phyloP scores from a whole-genome alignment of 2,113 vertebrate genomes.

The Petroica traversi region DNA sequence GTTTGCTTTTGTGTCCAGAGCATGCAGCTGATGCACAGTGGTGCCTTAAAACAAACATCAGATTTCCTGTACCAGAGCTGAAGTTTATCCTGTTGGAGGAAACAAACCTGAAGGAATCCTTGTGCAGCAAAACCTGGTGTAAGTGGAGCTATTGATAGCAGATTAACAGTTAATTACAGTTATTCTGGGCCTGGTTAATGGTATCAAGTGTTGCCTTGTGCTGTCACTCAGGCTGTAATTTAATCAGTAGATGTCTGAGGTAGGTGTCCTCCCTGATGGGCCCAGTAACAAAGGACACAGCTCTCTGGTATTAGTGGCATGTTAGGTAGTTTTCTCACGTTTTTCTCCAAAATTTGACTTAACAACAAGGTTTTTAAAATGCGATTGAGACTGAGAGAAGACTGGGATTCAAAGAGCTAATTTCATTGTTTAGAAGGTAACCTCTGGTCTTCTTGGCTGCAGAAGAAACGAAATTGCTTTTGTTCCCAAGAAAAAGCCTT shows the following conservation, averaged over 20 bases:
- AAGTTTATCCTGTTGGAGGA: conserved; percentile 49
- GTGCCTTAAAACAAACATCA: conserved; percentile 48
- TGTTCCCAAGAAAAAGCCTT: background rate
- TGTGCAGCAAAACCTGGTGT: background rate
- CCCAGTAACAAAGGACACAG: background rate
- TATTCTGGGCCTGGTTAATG: background rate
- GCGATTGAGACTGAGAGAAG: background rate
- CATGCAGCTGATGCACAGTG: background rate
- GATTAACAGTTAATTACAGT: background rate
- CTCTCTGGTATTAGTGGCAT: background rate
- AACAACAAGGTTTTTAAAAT: background rate
- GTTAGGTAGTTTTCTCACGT: background rate
- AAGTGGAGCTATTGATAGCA: background rate
- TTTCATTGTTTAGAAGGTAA: background rate
- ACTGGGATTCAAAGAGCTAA: background rate
- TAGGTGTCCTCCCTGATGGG: background rate
- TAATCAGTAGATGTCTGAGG: background rate
- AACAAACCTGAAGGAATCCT: conserved; percentile 10
- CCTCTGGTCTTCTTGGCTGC: background rate
- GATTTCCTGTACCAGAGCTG: conserved; percentile 34
- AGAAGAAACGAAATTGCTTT: background rate
- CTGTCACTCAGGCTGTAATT: background rate
- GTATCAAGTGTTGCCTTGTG: background rate
- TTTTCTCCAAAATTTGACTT: background rate
- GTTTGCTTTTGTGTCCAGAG: conserved; percentile 3